Base-by-base conservation (phyloP, 2,113 vertebrate species). In the Eurystomus gularis region DNA sequence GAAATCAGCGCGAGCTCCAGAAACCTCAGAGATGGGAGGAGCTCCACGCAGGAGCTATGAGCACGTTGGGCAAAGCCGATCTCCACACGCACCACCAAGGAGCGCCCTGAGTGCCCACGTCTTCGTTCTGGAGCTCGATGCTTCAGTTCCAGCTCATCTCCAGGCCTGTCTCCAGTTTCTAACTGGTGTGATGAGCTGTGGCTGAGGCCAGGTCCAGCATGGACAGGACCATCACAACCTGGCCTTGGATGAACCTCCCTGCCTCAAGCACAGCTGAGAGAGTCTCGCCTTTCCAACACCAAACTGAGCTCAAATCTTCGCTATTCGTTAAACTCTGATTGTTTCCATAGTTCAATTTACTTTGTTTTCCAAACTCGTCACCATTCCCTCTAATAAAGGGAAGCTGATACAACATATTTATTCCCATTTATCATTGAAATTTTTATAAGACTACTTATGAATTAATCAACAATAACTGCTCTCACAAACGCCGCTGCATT, bases 381-480 rank as follows among this genome's bases (percentile, higher is more conserved):
- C 48, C 48, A 3, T 37, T 64, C 57, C 66, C 44, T 70, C 66
- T 10, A 31, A 37, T 66, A 82, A 79, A 33, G n/a, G 25, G 88
- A 79, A 86, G 75, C 81, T 71, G 71, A 82, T 64, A 49, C 52
- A 86, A 94, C 31, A 86, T 90, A 88, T 95, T 95, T 94, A 86
- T 92, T 94, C 84, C 71, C 93, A 86, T 90, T 82, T 85, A 90
- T 87, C 76, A 68, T 37, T 64, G 92, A 87, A 86, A 95, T 96
- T 94, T 94, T 78, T 90, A 82, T 52, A 93, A 90, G 94, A 78
- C 90, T 93, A 93, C 86, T 94, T 85, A 86, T 66, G 61, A 77
- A 96, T 94, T 97, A 97, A 93, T 82, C 84, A 91, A 54, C 85
- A 84, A 86, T 77, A 66, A 91, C 90, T 72, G 93, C 83, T 78